These are phyloP conservation scores for Heliconius congener DNA, from an alignment of 1,140 invertebrate genomes.

Conservation along the genomic window DNA sequence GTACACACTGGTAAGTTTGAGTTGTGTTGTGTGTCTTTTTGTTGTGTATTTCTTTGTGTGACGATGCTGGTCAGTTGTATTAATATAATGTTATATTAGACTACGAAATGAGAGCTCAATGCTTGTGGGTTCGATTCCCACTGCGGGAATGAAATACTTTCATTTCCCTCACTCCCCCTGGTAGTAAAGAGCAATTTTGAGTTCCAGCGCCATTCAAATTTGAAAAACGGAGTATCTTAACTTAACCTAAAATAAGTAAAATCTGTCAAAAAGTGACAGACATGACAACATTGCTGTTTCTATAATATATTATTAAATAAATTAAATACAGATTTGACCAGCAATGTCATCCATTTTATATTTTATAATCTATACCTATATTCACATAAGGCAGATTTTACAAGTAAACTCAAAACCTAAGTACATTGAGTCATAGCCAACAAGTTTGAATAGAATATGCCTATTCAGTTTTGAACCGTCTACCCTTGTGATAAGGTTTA, in stretches of 20 bases:
- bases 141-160: too few species aligned
- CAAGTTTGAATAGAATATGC: not conserved
- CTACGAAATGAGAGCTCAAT: too few species aligned
- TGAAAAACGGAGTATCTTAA: too few species aligned
- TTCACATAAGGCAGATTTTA: not conserved
- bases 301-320: too few species aligned
- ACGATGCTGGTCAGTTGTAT: not conserved
- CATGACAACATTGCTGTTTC: too few species aligned
- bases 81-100: too few species aligned
- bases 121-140: too few species aligned
- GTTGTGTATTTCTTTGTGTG: not conserved
- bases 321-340: not conserved
- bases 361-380: not conserved
- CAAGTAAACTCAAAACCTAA: conserved; percentile 9
- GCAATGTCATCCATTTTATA: not conserved
- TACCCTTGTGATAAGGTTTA: not conserved
- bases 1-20: conserved; percentile 85
- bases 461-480: not conserved
- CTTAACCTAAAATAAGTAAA: too few species aligned
- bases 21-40: not conserved
- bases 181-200: too few species aligned
- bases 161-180: too few species aligned
- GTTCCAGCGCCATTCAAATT: too few species aligned
- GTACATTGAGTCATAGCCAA: conserved; percentile 8
- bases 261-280: too few species aligned